Conservation (phyloP, 2,113 vertebrate species). For the Chloropsis hardwickii region DNA sequence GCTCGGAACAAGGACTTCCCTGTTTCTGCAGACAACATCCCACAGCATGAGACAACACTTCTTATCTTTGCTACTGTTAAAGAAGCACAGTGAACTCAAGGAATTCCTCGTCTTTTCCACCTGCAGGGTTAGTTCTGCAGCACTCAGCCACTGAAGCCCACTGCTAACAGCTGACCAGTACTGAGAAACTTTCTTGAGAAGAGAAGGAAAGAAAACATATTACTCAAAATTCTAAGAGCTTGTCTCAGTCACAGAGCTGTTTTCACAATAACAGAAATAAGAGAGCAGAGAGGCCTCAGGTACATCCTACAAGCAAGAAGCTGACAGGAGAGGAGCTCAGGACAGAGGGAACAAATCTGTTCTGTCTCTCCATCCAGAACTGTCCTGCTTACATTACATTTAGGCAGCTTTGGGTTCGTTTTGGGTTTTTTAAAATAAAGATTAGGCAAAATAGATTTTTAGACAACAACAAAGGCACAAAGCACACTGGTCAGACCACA, state of each 20-base stretch:
- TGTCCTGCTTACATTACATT: background rate
- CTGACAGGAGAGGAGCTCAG: background rate
- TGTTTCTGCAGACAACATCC: background rate
- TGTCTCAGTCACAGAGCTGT: background rate
- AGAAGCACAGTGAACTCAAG: background rate
- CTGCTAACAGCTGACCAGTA: background rate
- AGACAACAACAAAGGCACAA: background rate
- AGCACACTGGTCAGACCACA: background rate
- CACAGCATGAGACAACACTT: background rate
- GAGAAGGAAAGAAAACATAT: background rate
- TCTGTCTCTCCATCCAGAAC: background rate
- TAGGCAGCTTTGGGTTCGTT: background rate
- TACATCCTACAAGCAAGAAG: background rate
- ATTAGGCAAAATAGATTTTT: background rate
- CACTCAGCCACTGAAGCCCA: background rate
- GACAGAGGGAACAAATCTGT: background rate
- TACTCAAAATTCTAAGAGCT: background rate
- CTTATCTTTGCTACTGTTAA: background rate
- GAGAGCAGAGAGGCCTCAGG: background rate
- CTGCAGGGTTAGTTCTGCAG: background rate
- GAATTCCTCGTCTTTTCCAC: background rate
- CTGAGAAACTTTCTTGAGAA: background rate
- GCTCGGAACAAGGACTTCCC: background rate
- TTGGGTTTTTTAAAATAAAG: background rate
- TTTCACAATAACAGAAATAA: background rate